These are phyloP conservation scores for Lophius piscatorius DNA, from an alignment of 2,113 vertebrate genomes.

Conservation along the genomic window DNA sequence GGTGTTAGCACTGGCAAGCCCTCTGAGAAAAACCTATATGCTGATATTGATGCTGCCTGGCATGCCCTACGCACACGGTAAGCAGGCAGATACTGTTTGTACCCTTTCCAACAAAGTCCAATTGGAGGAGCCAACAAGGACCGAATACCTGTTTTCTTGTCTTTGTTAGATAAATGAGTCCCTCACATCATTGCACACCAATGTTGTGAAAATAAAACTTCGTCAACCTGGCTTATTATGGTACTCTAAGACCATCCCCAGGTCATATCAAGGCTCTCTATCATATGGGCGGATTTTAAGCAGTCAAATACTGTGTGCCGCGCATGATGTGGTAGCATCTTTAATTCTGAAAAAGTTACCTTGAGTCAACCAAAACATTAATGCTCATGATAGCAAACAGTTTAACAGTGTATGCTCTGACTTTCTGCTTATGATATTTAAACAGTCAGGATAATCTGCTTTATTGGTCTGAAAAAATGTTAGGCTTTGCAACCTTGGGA, in stretches of 20 bases:
- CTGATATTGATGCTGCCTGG: slow-evolving; percentile 96
- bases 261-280: slow-evolving; percentile 30
- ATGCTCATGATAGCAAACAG: too few relatives aligned
- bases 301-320: slow-evolving; percentile 16
- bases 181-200: slow-evolving; percentile 6
- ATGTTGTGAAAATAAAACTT: slow-evolving; percentile 7
- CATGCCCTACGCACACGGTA: slow-evolving; percentile 94
- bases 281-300: slow-evolving; percentile 22
- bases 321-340: background rate
- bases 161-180: slow-evolving; percentile 2
- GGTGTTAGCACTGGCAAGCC: slow-evolving; percentile 93
- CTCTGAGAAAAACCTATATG: slow-evolving; percentile 96
- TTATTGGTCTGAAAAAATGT: background rate
- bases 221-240: too few relatives aligned
- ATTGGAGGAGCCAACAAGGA: slow-evolving; percentile 17
- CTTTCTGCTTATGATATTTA: background rate
- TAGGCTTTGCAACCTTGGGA: background rate
- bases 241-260: slow-evolving; percentile 15
- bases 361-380: too few relatives aligned
- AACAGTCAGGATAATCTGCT: background rate
- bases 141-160: slow-evolving; percentile 13
- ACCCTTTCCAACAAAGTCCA: background rate
- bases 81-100: slow-evolving; percentile 19
- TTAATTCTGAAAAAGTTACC: slow-evolving; percentile 9
- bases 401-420: too few relatives aligned